Evolutionary conservation across 2,888 invertebrate species (phyloP), one percentile per base, ranked within the genome.

Genomic region (Apodemia mormo): DNA sequence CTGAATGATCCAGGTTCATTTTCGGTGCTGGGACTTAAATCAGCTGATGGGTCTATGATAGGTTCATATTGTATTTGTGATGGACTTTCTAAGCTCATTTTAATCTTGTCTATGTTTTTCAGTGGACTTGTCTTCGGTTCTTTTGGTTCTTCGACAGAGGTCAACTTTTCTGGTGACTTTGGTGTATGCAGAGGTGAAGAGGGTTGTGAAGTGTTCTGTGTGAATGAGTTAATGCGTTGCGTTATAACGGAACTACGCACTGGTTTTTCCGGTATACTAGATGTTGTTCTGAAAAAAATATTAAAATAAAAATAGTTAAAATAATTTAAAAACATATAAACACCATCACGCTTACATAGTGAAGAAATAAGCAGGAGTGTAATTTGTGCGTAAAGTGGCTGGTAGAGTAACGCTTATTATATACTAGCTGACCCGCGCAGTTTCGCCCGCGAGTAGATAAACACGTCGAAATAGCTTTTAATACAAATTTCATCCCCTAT

Each of bases 191-290:
- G 78, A 0, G 85, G 82, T 0, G 79, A 79, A 0, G 82, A 76
- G 0, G 82, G 73, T 33, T 78, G 83, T 4, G 80, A 80, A 58
- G 82, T 84, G 37, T 78, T 79, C 69, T 84, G 87, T 2, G 88
- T 86, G 84, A 95, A 93, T 8, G 94, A 93, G 85, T 94, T 95
- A 72, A 95, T 95, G 56, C 95, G 93, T 80, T 95, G 95, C 14
- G 95, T 94, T 79, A 95, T 94, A 9, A 94, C 94, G 0, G 96
- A 96, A 82, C 94, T 95, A 65, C 96, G 94, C 43, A 95, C 93
- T 6, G 96, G 96, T 75, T 96, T 96, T 68, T 95, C 95, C 67
- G 96, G 96, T 69, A 94, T 79, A 40, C 70, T 85, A 45, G 88
- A 83, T 72, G 86, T 86, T 7, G 88, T 82, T 76, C 91, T 91